Base-by-base conservation (phyloP, 1,140 invertebrate species). In the Nomia melanderi region DNA sequence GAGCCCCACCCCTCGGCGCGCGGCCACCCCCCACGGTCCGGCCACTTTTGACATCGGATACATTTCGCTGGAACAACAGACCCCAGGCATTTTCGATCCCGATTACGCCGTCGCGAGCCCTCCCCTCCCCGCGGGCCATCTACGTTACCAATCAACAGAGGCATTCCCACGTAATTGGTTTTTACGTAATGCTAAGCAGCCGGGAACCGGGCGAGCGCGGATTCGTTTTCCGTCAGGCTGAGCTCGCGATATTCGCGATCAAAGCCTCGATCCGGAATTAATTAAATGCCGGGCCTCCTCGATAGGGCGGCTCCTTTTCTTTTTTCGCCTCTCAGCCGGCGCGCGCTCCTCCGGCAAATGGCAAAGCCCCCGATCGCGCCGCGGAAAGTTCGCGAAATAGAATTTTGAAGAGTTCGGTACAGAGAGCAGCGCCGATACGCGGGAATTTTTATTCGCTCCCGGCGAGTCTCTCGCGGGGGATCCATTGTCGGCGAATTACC, bases 131-230 rank as follows among this genome's bases (percentile, higher is more conserved):
- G 79, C 63, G 78, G 79, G 85, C 79, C 85, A 86, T 86, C 83
- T 83, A 73, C 82, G 71, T 81, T 86, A 67, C 74, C 84, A 81
- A 86, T 86, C 85, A 83, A 86, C 85, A 86, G 78, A 86, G 54
- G 82, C 77, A 88, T 88, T 84, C 86, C 84, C 82, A 79, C 84
- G 86, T 89, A 89, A 90, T 90, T 90, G 87, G 85, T 89, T 90
- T 90, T 89, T 89, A 88, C 88, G 87, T 85, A 86, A 89, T 88
- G 88, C 85, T 89, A 88, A 89, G 87, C 87, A 88, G 86, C 82
- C 80, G 79, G 77, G 78, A 80, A 56, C 66, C 64, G 70, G 64
- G 63, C 67, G 83, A 60, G 65, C 73, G 7, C 81, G 81, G 75
- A 85, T 87, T 86, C 85, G 85, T 90, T 90, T 90, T 90, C 89